Evolutionary conservation across 2,113 vertebrate genomes (phyloP).

Genomic region (Thunnus thynnus): DNA sequence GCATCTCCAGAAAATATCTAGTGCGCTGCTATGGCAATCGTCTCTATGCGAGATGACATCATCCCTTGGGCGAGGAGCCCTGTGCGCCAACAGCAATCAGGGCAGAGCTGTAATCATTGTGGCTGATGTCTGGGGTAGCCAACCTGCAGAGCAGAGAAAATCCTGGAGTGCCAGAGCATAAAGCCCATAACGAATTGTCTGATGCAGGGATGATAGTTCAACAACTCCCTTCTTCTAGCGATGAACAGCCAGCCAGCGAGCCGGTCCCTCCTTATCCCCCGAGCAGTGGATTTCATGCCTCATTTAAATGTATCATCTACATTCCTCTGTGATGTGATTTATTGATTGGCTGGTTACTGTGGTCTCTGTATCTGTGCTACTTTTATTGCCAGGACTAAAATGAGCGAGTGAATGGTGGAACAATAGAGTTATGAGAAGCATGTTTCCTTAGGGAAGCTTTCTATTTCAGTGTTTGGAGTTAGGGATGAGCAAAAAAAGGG

Average conservation of each 20-base stretch:
- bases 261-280: constrained; percentile 27
- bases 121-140: constrained; percentile 39
- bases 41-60: constrained; percentile 63
- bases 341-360: constrained; percentile 61
- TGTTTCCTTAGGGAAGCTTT: background rate
- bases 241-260: constrained; percentile 17
- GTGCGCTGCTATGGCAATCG: constrained; percentile 47
- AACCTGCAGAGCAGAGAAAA: constrained; percentile 44
- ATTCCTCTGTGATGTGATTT: constrained; percentile 71
- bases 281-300: constrained; percentile 60
- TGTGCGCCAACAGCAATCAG: constrained; percentile 49
- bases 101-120: constrained; percentile 66
- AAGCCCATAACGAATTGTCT: constrained; percentile 45
- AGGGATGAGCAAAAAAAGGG: background rate
- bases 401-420: constrained; percentile 32
- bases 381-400: constrained; percentile 24
- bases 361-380: constrained; percentile 51
- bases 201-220: constrained; percentile 29
- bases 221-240: constrained; percentile 14
- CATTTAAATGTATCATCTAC: constrained; percentile 64
- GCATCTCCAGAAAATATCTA: constrained; percentile 44
- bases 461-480: background rate
- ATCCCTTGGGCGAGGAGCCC: constrained; percentile 49
- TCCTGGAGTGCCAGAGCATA: constrained; percentile 14
- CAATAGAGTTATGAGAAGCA: constrained; percentile 43